These are phyloP conservation scores for Parochlus steinenii DNA, from an alignment of 2,888 invertebrate genomes.

Conservation along the genomic window DNA sequence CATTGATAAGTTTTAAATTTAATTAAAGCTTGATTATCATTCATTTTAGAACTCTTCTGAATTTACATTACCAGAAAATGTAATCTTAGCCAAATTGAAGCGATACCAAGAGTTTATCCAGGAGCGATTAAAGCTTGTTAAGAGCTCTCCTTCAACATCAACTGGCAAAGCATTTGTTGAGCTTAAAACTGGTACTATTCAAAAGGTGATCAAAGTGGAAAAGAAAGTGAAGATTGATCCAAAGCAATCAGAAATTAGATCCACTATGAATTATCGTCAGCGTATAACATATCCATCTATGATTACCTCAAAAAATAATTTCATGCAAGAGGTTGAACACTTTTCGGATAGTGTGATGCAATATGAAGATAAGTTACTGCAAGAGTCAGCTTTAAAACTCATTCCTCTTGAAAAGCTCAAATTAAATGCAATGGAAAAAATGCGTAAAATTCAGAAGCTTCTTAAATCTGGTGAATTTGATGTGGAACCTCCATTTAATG, in stretches of 20 bases:
- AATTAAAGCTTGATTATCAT: background rate
- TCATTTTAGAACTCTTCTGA: conserved; percentile 16
- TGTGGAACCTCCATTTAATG: conserved; percentile 42
- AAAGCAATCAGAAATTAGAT: background rate
- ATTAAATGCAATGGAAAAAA: conserved; percentile 41
- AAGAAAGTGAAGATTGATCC: background rate
- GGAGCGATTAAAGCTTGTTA: conserved; percentile 7
- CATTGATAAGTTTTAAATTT: conserved; percentile 2
- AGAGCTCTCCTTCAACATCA: background rate
- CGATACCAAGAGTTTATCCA: conserved; percentile 23
- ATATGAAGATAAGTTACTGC: conserved; percentile 52
- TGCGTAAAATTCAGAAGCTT: conserved; percentile 42
- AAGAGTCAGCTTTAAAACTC: conserved; percentile 42
- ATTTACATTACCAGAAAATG: conserved; percentile 21
- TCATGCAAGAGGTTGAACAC: conserved; percentile 28
- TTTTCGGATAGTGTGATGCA: conserved; percentile 41
- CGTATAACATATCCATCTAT: conserved; percentile 29
- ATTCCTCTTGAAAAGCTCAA: conserved; percentile 53
- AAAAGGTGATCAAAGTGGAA: background rate
- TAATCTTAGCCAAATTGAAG: conserved; percentile 23
- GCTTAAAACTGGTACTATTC: conserved; percentile 2
- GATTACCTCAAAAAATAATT: conserved; percentile 31
- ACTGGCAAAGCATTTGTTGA: background rate
- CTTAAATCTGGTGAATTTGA: conserved; percentile 31
- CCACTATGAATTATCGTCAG: conserved; percentile 22